Percentiles rank a stretch among this genome's conserved stretches.
phyloP scores from a whole-genome alignment of 2,888 invertebrate genomes.

The Phymatocera aterrima region DNA sequence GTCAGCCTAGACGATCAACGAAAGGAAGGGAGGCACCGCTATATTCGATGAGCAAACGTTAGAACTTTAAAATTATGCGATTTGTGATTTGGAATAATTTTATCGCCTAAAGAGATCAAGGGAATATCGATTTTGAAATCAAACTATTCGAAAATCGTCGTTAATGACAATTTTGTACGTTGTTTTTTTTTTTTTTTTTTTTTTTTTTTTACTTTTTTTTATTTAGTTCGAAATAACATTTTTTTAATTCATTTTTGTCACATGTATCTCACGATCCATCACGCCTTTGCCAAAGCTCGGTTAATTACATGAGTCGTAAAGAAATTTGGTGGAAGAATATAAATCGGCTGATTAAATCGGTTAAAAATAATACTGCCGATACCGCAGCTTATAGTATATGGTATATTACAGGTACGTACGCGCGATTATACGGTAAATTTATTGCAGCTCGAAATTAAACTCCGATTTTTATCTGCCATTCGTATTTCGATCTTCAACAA shows the following conservation, averaged over 20 bases:
- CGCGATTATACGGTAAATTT: neutral
- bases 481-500: neutral
- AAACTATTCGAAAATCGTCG: too few species aligned
- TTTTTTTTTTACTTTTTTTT: too few species aligned
- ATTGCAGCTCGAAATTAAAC: neutral
- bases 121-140: neutral
- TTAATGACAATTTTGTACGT: too few species aligned
- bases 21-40: neutral
- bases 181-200: too few species aligned
- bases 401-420: too few species aligned
- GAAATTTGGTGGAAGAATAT: neutral
- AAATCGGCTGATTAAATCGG: slow-evolving; percentile 17
- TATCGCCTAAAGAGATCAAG: neutral
- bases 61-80: slow-evolving; percentile 19
- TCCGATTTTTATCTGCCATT: neutral
- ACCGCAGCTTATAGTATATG: neutral
- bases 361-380: neutral
- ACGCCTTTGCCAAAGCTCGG: neutral
- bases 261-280: neutral
- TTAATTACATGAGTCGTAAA: slow-evolving; percentile 1
- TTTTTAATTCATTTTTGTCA: neutral
- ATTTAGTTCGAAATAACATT: too few species aligned
- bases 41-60: slow-evolving; percentile 1
- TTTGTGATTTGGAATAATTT: neutral
- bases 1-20: slow-evolving; percentile 33